A percentile compares a stretch with the other conserved stretches of the same genome.
Evolutionary conservation across 2,797 vertebrate genomes (phyloP).

Genomic region (Cercopithecus neglectus): DNA sequence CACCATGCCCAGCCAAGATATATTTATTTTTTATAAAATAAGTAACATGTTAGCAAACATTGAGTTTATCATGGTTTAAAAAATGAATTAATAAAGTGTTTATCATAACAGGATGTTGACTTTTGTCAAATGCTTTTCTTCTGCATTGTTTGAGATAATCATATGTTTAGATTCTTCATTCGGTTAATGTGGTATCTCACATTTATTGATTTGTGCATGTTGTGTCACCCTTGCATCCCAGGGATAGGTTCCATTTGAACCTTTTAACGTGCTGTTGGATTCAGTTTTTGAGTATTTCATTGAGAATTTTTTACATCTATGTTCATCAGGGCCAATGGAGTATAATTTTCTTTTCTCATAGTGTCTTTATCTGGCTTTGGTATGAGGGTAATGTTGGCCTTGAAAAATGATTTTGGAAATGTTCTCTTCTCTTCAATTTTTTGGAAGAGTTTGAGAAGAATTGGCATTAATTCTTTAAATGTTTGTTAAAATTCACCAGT

Average conservation of each 20-base stretch:
- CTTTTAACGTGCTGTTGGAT: neutral
- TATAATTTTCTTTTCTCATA: neutral
- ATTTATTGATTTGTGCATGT: neutral
- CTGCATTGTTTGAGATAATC: neutral
- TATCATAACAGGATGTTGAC: neutral
- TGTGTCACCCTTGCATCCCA: neutral
- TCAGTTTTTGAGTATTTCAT: neutral
- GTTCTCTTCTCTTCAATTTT: neutral
- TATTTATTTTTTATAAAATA: neutral
- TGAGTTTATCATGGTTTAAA: neutral
- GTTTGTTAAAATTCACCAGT: neutral
- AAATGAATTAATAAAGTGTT: neutral
- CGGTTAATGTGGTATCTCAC: neutral
- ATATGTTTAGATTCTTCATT: neutral
- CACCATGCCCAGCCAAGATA: neutral
- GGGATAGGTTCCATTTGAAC: neutral
- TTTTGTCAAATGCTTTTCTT: neutral
- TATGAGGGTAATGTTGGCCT: neutral
- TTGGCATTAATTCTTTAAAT: neutral
- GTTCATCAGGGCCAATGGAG: neutral
- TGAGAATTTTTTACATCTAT: neutral
- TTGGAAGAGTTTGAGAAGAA: neutral
- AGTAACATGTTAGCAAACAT: neutral
- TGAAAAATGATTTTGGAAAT: neutral
- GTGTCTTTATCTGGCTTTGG: neutral